A percentile compares a stretch with the other conserved stretches of the same genome.
Conservation (phyloP, 2,888 invertebrate genomes). For the Shargacucullia verbasci region DNA sequence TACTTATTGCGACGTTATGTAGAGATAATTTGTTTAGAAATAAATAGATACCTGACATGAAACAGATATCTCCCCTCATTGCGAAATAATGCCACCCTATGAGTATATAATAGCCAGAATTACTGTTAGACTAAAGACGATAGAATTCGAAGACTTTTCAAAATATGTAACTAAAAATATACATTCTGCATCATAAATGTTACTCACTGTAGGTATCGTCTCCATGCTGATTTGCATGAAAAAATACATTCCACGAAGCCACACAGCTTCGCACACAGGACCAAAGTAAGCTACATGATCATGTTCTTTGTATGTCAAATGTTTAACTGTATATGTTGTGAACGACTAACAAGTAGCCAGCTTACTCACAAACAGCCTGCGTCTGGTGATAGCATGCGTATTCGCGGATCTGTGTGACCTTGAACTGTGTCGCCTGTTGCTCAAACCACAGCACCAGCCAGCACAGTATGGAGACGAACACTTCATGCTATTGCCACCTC, state of each 20-base stretch:
- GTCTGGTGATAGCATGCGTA: slow-evolving; percentile 78
- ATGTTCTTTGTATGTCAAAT: slow-evolving; percentile 62
- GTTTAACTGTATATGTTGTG: slow-evolving; percentile 71
- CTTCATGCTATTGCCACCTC: slow-evolving; percentile 72
- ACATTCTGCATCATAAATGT: slow-evolving; percentile 32
- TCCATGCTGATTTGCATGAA: slow-evolving; percentile 46
- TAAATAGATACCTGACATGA: slow-evolving; percentile 6
- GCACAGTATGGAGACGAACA: slow-evolving; percentile 43
- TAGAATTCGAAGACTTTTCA: not conserved
- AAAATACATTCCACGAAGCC: slow-evolving; percentile 52
- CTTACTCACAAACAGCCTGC: slow-evolving; percentile 81
- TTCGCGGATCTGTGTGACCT: slow-evolving; percentile 60
- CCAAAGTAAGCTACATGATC: slow-evolving; percentile 75
- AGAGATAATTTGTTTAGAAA: slow-evolving; percentile 28
- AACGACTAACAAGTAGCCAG: slow-evolving; percentile 81
- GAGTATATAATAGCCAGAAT: slow-evolving; percentile 3
- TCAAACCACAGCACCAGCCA: slow-evolving; percentile 53
- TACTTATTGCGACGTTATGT: slow-evolving; percentile 22
- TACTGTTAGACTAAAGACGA: slow-evolving; percentile 4
- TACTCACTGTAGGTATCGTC: slow-evolving; percentile 38
- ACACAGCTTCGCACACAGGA: slow-evolving; percentile 65
- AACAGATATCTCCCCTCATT: slow-evolving; percentile 8
- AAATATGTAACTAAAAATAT: slow-evolving; percentile 19
- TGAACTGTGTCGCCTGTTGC: slow-evolving; percentile 66
- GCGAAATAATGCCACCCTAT: slow-evolving; percentile 11